Conservation (phyloP, 2,113 vertebrate species). For the Coracopsis vasa region DNA sequence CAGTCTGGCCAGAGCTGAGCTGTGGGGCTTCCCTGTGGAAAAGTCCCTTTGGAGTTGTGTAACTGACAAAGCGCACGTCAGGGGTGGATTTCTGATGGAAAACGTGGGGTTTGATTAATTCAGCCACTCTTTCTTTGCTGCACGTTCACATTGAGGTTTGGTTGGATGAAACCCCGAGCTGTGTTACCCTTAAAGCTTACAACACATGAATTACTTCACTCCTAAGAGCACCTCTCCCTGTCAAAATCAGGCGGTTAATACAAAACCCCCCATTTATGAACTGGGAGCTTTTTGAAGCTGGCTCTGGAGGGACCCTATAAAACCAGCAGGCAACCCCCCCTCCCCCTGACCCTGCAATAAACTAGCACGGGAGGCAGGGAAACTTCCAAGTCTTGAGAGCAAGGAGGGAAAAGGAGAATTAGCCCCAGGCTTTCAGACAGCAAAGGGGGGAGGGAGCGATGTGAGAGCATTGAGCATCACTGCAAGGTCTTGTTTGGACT, state of each 20-base stretch:
- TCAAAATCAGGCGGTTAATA: constrained; percentile 3
- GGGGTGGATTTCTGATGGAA: background rate
- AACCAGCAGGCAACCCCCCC: constrained; percentile 22
- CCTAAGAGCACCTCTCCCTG: background rate
- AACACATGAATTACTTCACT: background rate
- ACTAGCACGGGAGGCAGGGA: constrained; percentile 33
- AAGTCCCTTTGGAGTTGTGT: background rate
- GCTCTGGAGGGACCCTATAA: constrained; percentile 30
- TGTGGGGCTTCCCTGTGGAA: background rate
- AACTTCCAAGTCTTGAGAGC: constrained; percentile 10
- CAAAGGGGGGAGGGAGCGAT: background rate
- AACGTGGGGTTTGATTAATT: accelerated
- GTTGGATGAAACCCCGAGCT: background rate
- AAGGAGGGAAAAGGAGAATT: background rate
- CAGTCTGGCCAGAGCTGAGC: background rate
- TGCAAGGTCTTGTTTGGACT: constrained; percentile 35
- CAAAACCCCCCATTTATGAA: constrained; percentile 1
- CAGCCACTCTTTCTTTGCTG: background rate
- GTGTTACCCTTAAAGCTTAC: background rate
- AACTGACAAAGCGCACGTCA: background rate
- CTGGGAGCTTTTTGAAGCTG: constrained; percentile 7
- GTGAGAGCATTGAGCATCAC: constrained; percentile 3
- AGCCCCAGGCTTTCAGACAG: constrained; percentile 28
- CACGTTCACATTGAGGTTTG: accelerated
- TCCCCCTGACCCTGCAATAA: constrained; percentile 46